A percentile compares a stretch with the other conserved stretches of the same genome.
phyloP scores from a whole-genome alignment of 2,113 vertebrate genomes.

The Burhinus bistriatus region DNA sequence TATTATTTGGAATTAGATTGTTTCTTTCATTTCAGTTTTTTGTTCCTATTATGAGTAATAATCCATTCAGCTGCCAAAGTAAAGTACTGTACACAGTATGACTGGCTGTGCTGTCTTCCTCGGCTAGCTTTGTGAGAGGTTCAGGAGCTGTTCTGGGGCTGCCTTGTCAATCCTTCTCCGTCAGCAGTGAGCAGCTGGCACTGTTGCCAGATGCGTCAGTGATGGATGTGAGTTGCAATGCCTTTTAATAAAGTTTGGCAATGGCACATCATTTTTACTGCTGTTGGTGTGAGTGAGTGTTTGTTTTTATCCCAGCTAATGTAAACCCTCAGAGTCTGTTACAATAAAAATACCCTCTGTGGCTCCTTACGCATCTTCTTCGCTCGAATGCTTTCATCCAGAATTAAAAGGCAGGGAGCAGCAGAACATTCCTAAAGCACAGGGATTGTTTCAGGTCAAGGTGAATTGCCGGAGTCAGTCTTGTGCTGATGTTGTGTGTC shows the following conservation, averaged over 20 bases:
- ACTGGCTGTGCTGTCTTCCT: not conserved
- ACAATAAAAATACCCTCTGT: not conserved
- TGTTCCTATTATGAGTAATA: not conserved
- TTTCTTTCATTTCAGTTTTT: not conserved
- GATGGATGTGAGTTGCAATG: not conserved
- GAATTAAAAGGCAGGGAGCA: not conserved
- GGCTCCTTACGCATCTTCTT: not conserved
- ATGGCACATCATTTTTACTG: not conserved
- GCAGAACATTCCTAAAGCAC: not conserved
- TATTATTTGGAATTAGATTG: not conserved
- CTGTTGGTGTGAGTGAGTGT: not conserved
- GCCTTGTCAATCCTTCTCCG: not conserved
- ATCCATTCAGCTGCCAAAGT: not conserved
- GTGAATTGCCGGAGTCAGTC: not conserved
- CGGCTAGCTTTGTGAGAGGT: not conserved
- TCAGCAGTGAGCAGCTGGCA: not conserved
- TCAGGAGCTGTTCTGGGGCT: not conserved
- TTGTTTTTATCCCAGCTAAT: not conserved
- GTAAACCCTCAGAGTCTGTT: not conserved
- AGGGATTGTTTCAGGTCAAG: not conserved
- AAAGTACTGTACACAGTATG: not conserved
- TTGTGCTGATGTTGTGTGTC: not conserved
- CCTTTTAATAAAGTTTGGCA: not conserved
- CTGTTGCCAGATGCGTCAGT: not conserved
- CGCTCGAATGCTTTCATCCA: not conserved